Conservation (phyloP, 2,113 vertebrate species). For the Cyanoramphus novaezelandiae region DNA sequence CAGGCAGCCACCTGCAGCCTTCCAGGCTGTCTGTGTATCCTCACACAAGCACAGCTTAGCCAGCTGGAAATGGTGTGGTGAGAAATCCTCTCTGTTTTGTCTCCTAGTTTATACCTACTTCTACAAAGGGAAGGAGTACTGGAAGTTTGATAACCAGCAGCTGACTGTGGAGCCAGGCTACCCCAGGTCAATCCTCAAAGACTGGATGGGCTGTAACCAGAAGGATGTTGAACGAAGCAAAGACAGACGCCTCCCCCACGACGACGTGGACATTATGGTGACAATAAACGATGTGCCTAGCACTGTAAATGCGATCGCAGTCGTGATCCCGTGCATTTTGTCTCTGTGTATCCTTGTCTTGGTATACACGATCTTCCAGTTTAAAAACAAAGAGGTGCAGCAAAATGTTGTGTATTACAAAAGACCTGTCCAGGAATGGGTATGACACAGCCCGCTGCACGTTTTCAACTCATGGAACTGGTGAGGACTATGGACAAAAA, state of each 20-base stretch:
- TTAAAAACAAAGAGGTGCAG: conserved; percentile 96
- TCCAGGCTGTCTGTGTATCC: neutral
- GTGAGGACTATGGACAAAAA: conserved; percentile 63
- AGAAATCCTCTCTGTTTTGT: conserved; percentile 31
- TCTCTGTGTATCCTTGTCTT: conserved; percentile 97
- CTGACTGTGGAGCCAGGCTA: conserved; percentile 93
- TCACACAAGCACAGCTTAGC: neutral
- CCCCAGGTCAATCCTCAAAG: conserved; percentile 92
- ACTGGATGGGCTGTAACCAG: conserved; percentile 99
- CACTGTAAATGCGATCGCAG: conserved; percentile 95
- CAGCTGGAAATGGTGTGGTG: neutral
- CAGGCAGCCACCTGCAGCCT: neutral
- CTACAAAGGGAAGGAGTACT: conserved; percentile 98
- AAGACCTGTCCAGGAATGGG: conserved; percentile 98
- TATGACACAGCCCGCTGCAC: conserved; percentile 82
- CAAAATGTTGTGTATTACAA: conserved; percentile 94
- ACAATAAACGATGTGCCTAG: conserved; percentile 93
- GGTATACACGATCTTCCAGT: conserved; percentile 98
- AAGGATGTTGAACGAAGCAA: conserved; percentile 90
- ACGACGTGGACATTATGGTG: conserved; percentile 97
- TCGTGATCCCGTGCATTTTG: conserved; percentile 97
- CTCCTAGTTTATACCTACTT: conserved; percentile 95
- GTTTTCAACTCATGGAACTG: conserved; percentile 37
- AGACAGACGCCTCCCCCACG: conserved; percentile 87
- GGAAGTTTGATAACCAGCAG: conserved; percentile 99